These are phyloP conservation scores for Coracopsis vasa DNA, from an alignment of 2,113 vertebrate genomes.

Conservation along the genomic window DNA sequence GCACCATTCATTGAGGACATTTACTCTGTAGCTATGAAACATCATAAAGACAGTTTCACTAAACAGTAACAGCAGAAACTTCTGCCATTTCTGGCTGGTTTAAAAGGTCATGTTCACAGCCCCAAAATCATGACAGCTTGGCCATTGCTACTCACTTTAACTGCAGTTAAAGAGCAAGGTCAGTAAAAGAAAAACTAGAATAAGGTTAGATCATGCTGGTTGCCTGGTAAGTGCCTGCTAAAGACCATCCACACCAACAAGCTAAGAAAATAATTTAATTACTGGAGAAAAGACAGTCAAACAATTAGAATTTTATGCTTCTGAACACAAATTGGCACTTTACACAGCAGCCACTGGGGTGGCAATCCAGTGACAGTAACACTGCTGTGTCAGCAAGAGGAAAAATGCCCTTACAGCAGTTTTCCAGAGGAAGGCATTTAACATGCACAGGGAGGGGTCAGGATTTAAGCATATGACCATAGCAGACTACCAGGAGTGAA, in stretches of 20 bases:
- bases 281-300: background rate
- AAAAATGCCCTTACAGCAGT: constrained; percentile 48
- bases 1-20: background rate
- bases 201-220: background rate
- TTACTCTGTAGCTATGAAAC: background rate
- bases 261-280: background rate
- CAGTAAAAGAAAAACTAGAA: background rate
- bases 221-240: background rate
- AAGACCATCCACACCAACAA: background rate
- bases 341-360: background rate
- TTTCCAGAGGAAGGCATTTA: constrained; percentile 51
- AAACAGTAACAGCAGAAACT: background rate
- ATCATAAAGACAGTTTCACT: background rate
- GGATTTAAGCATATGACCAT: background rate
- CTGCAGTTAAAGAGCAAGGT: background rate
- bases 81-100: background rate
- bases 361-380: background rate
- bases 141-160: background rate
- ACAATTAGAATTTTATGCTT: background rate
- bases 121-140: background rate
- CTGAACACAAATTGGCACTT: background rate
- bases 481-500: background rate
- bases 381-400: constrained; percentile 21
- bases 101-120: background rate
- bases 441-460: constrained; percentile 5